A percentile compares a stretch with the other conserved stretches of the same genome.
Evolutionary conservation across 2,113 vertebrate genomes (phyloP).

Genomic region (Amphiprion percula): DNA sequence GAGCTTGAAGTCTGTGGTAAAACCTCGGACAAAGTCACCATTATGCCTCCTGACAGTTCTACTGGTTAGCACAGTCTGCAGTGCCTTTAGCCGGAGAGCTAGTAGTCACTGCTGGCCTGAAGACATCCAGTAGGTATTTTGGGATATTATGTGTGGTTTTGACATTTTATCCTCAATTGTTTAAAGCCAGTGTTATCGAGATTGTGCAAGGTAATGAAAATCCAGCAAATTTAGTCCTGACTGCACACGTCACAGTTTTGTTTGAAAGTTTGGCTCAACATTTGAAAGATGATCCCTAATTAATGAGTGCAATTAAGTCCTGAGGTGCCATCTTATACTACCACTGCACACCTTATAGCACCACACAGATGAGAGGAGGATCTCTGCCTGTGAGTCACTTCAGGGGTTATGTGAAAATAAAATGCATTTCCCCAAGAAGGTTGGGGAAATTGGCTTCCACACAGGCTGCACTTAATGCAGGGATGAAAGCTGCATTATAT

Average conservation of each 20-base stretch:
- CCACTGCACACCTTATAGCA: not conserved
- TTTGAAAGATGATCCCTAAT: not conserved
- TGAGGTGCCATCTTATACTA: not conserved
- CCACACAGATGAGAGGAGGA: not conserved
- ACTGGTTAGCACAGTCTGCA: conserved; percentile 55
- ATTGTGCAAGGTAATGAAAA: not conserved
- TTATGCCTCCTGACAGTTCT: conserved; percentile 77
- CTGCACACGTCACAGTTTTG: not conserved
- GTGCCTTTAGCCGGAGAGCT: conserved; percentile 35
- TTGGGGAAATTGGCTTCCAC: not conserved
- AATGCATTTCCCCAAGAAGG: not conserved
- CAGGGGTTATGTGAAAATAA: conserved; percentile 15
- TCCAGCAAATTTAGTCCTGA: not conserved
- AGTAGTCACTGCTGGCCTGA: conserved; percentile 21
- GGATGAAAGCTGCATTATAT: not conserved
- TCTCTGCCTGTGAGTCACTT: conserved; percentile 1
- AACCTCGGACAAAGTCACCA: conserved; percentile 33
- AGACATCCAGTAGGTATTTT: conserved; percentile 1
- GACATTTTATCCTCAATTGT: conserved; percentile 4
- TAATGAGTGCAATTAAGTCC: conserved; percentile 17
- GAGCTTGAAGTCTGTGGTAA: not conserved
- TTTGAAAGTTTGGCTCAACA: not conserved
- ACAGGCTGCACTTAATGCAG: not conserved
- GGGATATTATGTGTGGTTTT: conserved; percentile 4
- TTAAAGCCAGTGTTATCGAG: conserved; percentile 8